phyloP scores from a whole-genome alignment of 2,797 vertebrate genomes.

The Gobionotothen gibberifrons region DNA sequence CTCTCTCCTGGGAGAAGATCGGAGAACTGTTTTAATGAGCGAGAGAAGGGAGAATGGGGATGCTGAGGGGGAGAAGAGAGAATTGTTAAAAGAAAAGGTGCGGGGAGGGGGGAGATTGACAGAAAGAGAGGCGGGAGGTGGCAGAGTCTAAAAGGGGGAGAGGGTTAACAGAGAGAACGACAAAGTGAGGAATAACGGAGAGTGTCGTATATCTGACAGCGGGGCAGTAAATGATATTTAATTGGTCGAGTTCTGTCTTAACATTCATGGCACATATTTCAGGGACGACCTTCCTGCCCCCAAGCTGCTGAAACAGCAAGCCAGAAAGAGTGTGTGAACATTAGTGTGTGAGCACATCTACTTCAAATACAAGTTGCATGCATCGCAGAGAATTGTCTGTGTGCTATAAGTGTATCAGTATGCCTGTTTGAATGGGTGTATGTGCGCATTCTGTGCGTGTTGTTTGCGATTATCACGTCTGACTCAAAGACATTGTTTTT shows the following conservation, averaged over 20 bases:
- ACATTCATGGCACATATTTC: constrained; percentile 45
- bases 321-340: not conserved
- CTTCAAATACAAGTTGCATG: constrained; percentile 19
- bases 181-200: constrained; percentile 7
- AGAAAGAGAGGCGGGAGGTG: constrained; percentile 29
- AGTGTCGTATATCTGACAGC: constrained; percentile 29
- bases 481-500: constrained; percentile 35
- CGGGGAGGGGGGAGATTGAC: constrained; percentile 24
- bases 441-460: not conserved
- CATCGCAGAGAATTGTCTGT: not conserved
- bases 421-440: constrained; percentile 7
- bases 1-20: constrained; percentile 68
- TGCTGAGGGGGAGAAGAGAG: constrained; percentile 51
- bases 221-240: constrained; percentile 54
- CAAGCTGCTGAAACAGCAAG: constrained; percentile 50
- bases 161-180: not conserved
- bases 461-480: not conserved
- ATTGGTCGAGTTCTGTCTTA: constrained; percentile 61
- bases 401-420: not conserved
- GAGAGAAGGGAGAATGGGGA: constrained; percentile 48
- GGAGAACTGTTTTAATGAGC: constrained; percentile 78
- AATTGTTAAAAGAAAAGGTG: constrained; percentile 55
- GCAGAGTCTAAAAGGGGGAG: constrained; percentile 8
- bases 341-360: not conserved
- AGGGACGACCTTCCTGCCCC: constrained; percentile 13